Percentiles rank a stretch among this genome's conserved stretches.
phyloP scores from a whole-genome alignment of 1,140 invertebrate species.

The Drosophila nigromelanica region DNA sequence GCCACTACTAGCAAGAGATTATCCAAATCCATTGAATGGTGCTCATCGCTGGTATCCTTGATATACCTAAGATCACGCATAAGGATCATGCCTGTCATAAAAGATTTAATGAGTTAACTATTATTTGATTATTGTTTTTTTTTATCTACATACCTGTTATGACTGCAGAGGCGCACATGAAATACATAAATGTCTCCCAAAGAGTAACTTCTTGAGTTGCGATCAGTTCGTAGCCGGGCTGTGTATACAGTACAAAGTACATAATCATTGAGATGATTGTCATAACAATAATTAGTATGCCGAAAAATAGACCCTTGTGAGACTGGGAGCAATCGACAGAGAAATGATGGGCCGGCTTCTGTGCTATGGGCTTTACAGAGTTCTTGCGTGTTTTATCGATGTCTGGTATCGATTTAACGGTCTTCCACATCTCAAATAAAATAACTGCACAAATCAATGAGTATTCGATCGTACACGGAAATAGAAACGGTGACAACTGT shows the following conservation, averaged over 20 bases:
- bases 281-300: slow-evolving; percentile 92
- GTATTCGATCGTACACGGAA: slow-evolving; percentile 96
- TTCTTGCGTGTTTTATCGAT: slow-evolving; percentile 74
- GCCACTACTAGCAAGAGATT: slow-evolving; percentile 93
- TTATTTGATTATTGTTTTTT: too few species aligned
- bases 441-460: slow-evolving; percentile 93
- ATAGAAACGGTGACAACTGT: slow-evolving; percentile 93
- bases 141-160: slow-evolving; percentile 66
- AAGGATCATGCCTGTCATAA: slow-evolving; percentile 86
- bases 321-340: slow-evolving; percentile 95
- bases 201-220: slow-evolving; percentile 91
- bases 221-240: slow-evolving; percentile 87
- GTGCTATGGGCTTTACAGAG: slow-evolving; percentile 79
- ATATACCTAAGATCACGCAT: slow-evolving; percentile 87
- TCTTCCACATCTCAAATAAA: slow-evolving; percentile 93
- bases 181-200: slow-evolving; percentile 90
- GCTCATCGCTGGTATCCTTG: slow-evolving; percentile 85
- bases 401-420: slow-evolving; percentile 84
- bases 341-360: slow-evolving; percentile 88
- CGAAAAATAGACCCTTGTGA: slow-evolving; percentile 93
- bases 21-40: slow-evolving; percentile 89
- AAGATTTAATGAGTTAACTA: neutral
- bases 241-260: slow-evolving; percentile 93
- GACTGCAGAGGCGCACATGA: slow-evolving; percentile 70
- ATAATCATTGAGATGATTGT: slow-evolving; percentile 95